Conservation (phyloP, 2,888 invertebrate species). For the Meta bourneti region DNA sequence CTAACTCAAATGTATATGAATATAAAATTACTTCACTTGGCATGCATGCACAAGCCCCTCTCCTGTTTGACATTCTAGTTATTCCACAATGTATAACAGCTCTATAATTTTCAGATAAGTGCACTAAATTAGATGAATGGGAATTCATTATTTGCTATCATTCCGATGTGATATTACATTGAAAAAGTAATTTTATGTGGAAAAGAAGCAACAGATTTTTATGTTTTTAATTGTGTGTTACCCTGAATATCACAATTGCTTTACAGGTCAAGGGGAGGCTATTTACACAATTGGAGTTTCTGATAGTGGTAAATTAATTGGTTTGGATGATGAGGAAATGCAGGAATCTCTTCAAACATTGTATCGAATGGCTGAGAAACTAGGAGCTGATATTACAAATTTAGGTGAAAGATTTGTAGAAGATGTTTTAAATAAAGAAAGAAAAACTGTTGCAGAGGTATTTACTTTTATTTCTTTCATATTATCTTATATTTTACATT, state of each 20-base stretch:
- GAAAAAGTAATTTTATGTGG: too few relatives aligned
- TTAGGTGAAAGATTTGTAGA: slow-evolving; percentile 85
- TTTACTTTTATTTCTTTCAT: too few relatives aligned
- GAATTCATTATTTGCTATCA: too few relatives aligned
- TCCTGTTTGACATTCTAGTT: too few relatives aligned
- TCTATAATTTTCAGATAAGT: too few relatives aligned
- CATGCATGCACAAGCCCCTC: too few relatives aligned
- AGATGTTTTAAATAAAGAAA: slow-evolving; percentile 32
- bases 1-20: too few relatives aligned
- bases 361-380: slow-evolving; percentile 89
- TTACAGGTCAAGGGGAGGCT: slow-evolving; percentile 91
- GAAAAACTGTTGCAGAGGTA: slow-evolving; percentile 80
- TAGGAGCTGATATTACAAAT: slow-evolving; percentile 90
- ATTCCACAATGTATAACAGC: too few relatives aligned
- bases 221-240: not conserved
- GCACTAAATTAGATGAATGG: too few relatives aligned
- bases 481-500: not conserved
- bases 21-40: too few relatives aligned
- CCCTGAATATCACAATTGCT: too few relatives aligned
- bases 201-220: not conserved
- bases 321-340: slow-evolving; percentile 91
- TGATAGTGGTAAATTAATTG: slow-evolving; percentile 83
- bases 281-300: slow-evolving; percentile 98
- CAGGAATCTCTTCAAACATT: slow-evolving; percentile 92
- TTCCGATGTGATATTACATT: too few relatives aligned